phyloP scores from a whole-genome alignment of 1,140 invertebrate species.

The Homarus americanus region DNA sequence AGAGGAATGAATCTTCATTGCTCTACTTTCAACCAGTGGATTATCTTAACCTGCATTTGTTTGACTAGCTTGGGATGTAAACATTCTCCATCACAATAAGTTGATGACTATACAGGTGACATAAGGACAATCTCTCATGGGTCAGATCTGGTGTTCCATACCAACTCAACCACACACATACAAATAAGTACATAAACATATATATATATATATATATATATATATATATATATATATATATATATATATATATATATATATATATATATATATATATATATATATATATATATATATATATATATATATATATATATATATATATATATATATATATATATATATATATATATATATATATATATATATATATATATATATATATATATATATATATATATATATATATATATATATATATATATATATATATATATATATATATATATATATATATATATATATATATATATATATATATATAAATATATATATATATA shows the following conservation, averaged over 20 bases:
- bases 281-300: slow-evolving; percentile 41
- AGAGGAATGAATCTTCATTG: too few relatives aligned
- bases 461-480: slow-evolving; percentile 47
- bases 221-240: slow-evolving; percentile 39
- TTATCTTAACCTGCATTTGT: too few relatives aligned
- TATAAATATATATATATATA: slow-evolving; percentile 44
- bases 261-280: slow-evolving; percentile 43
- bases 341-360: slow-evolving; percentile 32
- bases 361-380: slow-evolving; percentile 30
- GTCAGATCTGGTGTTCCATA: too few relatives aligned
- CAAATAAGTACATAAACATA: slow-evolving; percentile 16
- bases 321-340: slow-evolving; percentile 41
- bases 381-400: slow-evolving; percentile 37
- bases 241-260: slow-evolving; percentile 41
- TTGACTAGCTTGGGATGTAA: too few relatives aligned
- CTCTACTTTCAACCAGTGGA: too few relatives aligned
- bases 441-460: slow-evolving; percentile 52
- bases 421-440: slow-evolving; percentile 36
- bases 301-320: slow-evolving; percentile 43
- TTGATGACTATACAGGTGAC: too few relatives aligned
- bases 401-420: slow-evolving; percentile 25
- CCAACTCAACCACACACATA: too few relatives aligned
- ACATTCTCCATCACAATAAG: too few relatives aligned
- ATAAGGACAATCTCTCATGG: too few relatives aligned
- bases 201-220: slow-evolving; percentile 39